These are phyloP conservation scores for Unio delphinus DNA, from an alignment of 2,888 invertebrate species.

Conservation along the genomic window DNA sequence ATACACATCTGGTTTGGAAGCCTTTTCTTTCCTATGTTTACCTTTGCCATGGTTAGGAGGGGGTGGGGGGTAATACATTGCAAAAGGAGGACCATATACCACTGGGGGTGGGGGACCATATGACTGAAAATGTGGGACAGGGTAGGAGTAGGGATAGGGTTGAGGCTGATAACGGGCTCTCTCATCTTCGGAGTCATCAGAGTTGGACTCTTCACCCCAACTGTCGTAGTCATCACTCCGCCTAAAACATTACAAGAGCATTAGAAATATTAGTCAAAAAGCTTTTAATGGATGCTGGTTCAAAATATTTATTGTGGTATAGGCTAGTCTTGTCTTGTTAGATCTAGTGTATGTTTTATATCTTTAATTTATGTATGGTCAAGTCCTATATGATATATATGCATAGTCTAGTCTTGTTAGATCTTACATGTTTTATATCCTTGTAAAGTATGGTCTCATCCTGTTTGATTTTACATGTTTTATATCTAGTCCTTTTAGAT, in stretches of 20 bases:
- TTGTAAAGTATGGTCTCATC: too few relatives aligned
- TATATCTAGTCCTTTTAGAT: too few relatives aligned
- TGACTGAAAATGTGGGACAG: constrained; percentile 8
- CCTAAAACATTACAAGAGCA: constrained; percentile 5
- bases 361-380: constrained; percentile 2
- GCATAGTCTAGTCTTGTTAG: too few relatives aligned
- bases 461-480: too few relatives aligned
- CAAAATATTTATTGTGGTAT: too few relatives aligned
- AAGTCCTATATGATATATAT: background rate
- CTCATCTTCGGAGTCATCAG: constrained; percentile 43
- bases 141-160: constrained; percentile 33
- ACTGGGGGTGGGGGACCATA: constrained; percentile 38
- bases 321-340: too few relatives aligned
- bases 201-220: constrained; percentile 60
- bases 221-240: constrained; percentile 58
- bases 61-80: constrained; percentile 59
- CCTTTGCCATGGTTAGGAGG: constrained; percentile 30
- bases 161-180: constrained; percentile 47
- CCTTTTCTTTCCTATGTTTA: background rate
- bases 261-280: too few relatives aligned
- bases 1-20: background rate
- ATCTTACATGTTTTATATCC: too few relatives aligned
- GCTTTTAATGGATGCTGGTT: too few relatives aligned
- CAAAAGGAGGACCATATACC: constrained; percentile 55
- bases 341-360: background rate